Evolutionary conservation across 2,888 invertebrate genomes (phyloP).

Genomic region (Drosophila anomalata): DNA sequence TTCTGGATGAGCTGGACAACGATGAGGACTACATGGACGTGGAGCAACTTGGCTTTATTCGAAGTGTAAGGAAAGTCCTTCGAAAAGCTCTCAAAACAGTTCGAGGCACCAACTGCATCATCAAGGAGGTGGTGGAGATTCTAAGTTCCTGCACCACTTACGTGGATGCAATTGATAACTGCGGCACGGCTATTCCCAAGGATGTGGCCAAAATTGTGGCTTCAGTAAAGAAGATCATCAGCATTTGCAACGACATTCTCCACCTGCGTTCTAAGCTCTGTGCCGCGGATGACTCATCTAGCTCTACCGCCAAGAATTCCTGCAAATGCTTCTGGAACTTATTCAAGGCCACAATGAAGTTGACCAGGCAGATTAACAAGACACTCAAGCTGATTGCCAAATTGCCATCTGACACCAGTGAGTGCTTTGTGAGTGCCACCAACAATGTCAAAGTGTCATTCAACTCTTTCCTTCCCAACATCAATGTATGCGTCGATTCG

Average conservation of each 20-base stretch:
- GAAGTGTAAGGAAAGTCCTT: neutral
- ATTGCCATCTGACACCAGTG: constrained; percentile 53
- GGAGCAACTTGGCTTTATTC: neutral
- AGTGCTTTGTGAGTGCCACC: constrained; percentile 55
- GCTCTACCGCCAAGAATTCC: constrained; percentile 8
- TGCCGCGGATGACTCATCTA: neutral
- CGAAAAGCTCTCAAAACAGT: neutral
- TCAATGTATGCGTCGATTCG: constrained; percentile 38
- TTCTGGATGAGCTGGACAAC: constrained; percentile 4
- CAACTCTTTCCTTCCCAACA: constrained; percentile 47
- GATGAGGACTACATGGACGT: constrained; percentile 27
- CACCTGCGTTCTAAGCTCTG: neutral
- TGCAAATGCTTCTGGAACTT: constrained; percentile 35
- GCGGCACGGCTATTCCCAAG: constrained; percentile 56
- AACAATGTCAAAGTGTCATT: constrained; percentile 33
- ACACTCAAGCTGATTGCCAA: constrained; percentile 51
- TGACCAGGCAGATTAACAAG: constrained; percentile 44
- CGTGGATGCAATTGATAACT: constrained; percentile 54
- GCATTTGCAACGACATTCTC: constrained; percentile 49
- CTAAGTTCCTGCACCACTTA: constrained; percentile 49
- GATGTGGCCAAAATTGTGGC: constrained; percentile 56
- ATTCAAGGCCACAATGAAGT: constrained; percentile 33
- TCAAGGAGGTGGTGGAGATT: constrained; percentile 50
- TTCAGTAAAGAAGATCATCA: constrained; percentile 50
- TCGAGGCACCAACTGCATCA: constrained; percentile 42